These are phyloP conservation scores for Hemiscyllium ocellatum DNA, from an alignment of 2,113 vertebrate genomes.

Conservation along the genomic window DNA sequence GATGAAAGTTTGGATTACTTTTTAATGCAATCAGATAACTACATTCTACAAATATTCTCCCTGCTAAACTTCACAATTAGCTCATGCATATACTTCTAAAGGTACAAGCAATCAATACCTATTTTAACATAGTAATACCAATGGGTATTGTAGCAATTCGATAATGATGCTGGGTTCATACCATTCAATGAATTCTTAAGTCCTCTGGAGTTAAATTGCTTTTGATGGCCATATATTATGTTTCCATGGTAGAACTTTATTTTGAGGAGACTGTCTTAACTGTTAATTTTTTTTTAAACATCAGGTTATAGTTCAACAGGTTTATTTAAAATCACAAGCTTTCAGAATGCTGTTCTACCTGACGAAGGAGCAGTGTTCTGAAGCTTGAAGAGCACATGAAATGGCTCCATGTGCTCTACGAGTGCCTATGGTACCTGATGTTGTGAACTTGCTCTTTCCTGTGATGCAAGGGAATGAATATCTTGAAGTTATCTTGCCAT, in stretches of 20 bases:
- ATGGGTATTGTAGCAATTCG: neutral
- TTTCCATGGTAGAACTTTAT: neutral
- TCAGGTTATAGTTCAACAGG: too few species aligned
- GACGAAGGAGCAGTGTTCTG: too few species aligned
- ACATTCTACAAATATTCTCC: neutral
- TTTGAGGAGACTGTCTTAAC: neutral
- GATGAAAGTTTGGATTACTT: neutral
- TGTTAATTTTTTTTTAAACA: neutral
- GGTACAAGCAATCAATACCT: neutral
- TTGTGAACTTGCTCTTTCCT: neutral
- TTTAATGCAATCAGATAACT: neutral
- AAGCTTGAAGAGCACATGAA: too few species aligned
- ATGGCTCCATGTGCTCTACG: neutral
- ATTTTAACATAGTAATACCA: neutral
- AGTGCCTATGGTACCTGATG: neutral
- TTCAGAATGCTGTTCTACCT: too few species aligned
- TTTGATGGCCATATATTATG: neutral
- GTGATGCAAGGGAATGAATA: too few species aligned
- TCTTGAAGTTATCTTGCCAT: too few species aligned
- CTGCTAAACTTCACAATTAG: neutral
- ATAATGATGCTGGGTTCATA: neutral
- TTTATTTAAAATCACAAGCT: too few species aligned
- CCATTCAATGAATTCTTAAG: too few species aligned
- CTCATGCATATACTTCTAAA: neutral
- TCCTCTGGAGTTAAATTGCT: too few species aligned